Evolutionary conservation across 2,113 vertebrate genomes (phyloP), one percentile per base, ranked within the genome.

Genomic region (Aplodontia rufa): DNA sequence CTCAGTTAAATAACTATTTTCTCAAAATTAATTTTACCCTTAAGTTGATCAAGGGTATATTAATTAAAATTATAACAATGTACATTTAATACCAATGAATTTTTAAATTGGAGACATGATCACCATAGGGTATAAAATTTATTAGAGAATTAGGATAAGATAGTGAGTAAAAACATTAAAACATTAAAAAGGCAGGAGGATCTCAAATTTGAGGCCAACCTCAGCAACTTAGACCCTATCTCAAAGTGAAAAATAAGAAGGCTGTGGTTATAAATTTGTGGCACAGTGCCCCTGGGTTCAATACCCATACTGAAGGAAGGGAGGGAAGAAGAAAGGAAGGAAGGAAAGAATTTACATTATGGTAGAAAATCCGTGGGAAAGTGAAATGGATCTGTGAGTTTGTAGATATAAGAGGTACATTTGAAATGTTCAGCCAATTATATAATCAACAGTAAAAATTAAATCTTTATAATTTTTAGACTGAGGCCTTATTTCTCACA

Each of bases 1-100:
- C 13, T 69, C 32, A 76, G 2, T 32, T 42, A 20, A 93, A 42
- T 55, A 64, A 51, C 55, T 6, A 72, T 66, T 71, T 71, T 24
- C 58, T 49, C 2, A 30, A 93, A 79, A 82, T 51, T 42, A 90
- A 12, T 47, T 26, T 47, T 71, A 42, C 66, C 81, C 20, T 72
- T 51, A 19, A 20, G 2, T 45, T 69, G 58, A 64, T 66, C 37
- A 72, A 62, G 5, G 14, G 0, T 51, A 17, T 75, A 10, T 40
- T 90, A 91, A 72, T 68, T 84, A 74, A 94, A 91, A 53, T 86
- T 35, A 58, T 60, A 71, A 60, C 76, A n/a, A 78, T 13, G 13
- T 9, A 58, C 3, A 42, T 32, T 75, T 53, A 58, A 58, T 37
- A 88, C 9, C 32, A 45, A 80, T 86, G 10, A 49, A 82, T n/a